Base-by-base conservation (phyloP, 2,888 invertebrate species). In the Athetis lepigone region DNA sequence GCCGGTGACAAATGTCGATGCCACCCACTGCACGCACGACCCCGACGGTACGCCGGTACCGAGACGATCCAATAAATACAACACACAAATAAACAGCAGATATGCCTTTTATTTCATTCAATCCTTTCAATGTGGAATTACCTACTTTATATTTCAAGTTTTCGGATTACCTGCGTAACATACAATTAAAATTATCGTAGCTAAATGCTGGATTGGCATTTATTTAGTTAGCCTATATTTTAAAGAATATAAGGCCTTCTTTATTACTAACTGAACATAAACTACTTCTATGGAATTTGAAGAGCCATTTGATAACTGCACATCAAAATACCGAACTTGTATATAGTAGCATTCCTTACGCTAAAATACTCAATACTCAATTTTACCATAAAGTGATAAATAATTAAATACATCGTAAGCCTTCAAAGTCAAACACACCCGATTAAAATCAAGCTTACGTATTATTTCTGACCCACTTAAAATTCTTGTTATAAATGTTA, bases 1-100 rank as follows among this genome's bases (percentile, higher is more conserved):
- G 78, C 67, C 83, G 79, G 88, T 92, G 94, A 93, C 92, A 92
- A 94, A 94, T 93, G 91, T 84, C 87, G 88, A 91, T 91, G 88
- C 93, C 93, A 93, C 94, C 94, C 93, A 93, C 90, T 72, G 85
- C 85, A 91, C 90, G 87, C 88, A 88, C 91, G 90, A 88, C 84
- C 86, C 85, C 76, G 79, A 54, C 75, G 61, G 76, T 77, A 70
- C 71, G 80, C 18, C 72, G 56, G 78, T 77, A 75, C 72, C 77
- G 60, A 79, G 84, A 81, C 85, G 83, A 84, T 85, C 87, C 86
- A 92, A 93, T 92, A 93, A 90, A 92, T 90, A 88, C 86, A 83
- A 85, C 73, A 79, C 88, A 84, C 84, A 82, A 85, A 78, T 82
- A 83, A 86, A 29, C 8, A 11, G 29, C 29, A 33, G 33, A 86